phyloP scores from a whole-genome alignment of 2,888 invertebrate genomes.

The Microplitis manilae region DNA sequence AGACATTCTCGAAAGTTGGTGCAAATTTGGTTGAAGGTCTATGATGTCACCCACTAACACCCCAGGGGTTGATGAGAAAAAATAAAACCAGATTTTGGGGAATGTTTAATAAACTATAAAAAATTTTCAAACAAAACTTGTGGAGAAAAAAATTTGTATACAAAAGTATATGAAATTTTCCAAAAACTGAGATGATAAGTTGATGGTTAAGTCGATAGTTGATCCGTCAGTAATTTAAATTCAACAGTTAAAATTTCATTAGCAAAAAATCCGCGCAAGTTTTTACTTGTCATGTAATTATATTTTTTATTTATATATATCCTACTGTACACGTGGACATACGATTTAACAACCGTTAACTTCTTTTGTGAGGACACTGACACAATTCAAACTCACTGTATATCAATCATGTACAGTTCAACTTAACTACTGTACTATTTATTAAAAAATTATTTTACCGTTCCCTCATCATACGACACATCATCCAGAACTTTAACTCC shows the following conservation, averaged over 20 bases:
- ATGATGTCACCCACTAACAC: too few species aligned
- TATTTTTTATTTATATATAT: constrained; percentile 23
- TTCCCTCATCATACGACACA: not conserved
- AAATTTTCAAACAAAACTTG: too few species aligned
- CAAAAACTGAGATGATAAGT: too few species aligned
- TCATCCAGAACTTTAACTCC: not conserved
- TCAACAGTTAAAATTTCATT: constrained; percentile 5
- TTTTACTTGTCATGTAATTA: not conserved
- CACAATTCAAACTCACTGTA: constrained; percentile 29
- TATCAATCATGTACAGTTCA: constrained; percentile 4
- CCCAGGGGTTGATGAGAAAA: too few species aligned
- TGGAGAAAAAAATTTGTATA: too few species aligned
- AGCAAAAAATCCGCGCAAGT: not conserved
- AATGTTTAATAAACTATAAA: too few species aligned
- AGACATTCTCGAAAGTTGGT: too few species aligned
- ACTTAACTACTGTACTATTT: not conserved
- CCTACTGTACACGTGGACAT: constrained; percentile 32
- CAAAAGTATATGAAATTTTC: too few species aligned
- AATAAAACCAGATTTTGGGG: too few species aligned
- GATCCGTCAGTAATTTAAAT: not conserved
- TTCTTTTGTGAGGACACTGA: constrained; percentile 42
- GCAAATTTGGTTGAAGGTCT: too few species aligned
- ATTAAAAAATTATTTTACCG: constrained; percentile 6
- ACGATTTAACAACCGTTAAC: constrained; percentile 43
- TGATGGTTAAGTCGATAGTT: not conserved